Conservation (phyloP, 2,113 vertebrate species). For the Trochalopteron elliotii region DNA sequence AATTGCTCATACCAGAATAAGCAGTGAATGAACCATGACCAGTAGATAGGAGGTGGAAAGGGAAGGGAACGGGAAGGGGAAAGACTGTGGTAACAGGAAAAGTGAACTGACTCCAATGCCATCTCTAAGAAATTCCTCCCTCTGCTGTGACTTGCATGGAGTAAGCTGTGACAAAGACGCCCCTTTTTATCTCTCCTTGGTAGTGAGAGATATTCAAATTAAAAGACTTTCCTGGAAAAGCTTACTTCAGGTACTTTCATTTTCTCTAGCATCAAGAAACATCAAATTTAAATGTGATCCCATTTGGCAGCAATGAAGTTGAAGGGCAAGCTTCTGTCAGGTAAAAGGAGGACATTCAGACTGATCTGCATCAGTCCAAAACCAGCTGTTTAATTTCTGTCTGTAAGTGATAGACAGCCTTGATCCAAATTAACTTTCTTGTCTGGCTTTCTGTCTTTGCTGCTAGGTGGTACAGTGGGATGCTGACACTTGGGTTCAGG, state of each 20-base stretch:
- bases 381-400: neutral
- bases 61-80: neutral
- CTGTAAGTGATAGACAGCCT: neutral
- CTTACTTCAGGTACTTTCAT: neutral
- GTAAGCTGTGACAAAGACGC: neutral
- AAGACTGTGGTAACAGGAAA: neutral
- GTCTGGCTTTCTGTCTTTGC: neutral
- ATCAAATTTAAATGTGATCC: neutral
- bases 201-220: neutral
- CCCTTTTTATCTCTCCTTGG: neutral
- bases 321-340: neutral
- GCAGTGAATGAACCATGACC: neutral
- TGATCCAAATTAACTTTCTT: neutral
- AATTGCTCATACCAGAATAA: neutral
- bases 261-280: neutral
- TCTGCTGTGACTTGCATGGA: neutral
- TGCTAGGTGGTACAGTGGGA: neutral
- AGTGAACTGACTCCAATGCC: neutral
- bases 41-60: neutral
- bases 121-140: rapidly evolving
- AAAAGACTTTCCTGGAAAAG: neutral
- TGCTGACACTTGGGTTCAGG: neutral
- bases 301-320: neutral
- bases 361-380: neutral
- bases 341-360: neutral